Base-by-base conservation (phyloP, 2,113 vertebrate species). In the Coturnix japonica region DNA sequence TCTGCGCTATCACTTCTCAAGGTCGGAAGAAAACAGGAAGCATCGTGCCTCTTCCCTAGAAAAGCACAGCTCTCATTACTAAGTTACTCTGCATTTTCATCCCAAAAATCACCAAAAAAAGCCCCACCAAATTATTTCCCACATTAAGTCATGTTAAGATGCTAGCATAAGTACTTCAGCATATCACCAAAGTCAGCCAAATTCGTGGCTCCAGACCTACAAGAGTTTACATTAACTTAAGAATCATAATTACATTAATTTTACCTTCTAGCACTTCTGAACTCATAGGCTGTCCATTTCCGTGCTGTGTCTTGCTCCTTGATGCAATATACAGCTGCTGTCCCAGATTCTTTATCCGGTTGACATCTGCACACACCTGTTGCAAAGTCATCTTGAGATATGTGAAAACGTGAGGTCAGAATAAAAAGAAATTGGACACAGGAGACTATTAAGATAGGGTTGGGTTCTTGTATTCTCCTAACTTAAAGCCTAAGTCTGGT, bases 341-440 rank as follows among this genome's bases (percentile, higher is more conserved):
- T 8, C 98, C 98, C 85, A 97, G 95, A 57, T 96, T 98, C 96
- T 98, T 98, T 51, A 98, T 97, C 89, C 97, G 93, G 88, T 98
- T 99, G 12, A 98, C 98, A 90, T 98, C 97, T 85, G 98, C 97
- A 94, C 96, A 98, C 86, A 98, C 98, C 87, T 98, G 98, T 84
- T 98, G 98, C 85, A 98, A 95, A 13, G 98, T 98, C 97, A 98
- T 95, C 98, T 98, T 81, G 41, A 92, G 76, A 73, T 15, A 86
- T 0, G 0, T 6, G 53, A 87, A 75, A 86, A 84, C 0, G 7
- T 17, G 4, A 87, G 72, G 66, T 87, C 37, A 92, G 83, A 89
- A 69, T 43, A 70, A 81, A 95, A 82, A 22, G 5, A 54, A 61
- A 46, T 61, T 17, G 31, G 70, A 23, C 64, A 61, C 0, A 80